Percentiles rank a stretch among this genome's conserved stretches.
These are phyloP conservation scores for Sprattus sprattus DNA, from an alignment of 2,113 vertebrate species.

Conservation along the genomic window DNA sequence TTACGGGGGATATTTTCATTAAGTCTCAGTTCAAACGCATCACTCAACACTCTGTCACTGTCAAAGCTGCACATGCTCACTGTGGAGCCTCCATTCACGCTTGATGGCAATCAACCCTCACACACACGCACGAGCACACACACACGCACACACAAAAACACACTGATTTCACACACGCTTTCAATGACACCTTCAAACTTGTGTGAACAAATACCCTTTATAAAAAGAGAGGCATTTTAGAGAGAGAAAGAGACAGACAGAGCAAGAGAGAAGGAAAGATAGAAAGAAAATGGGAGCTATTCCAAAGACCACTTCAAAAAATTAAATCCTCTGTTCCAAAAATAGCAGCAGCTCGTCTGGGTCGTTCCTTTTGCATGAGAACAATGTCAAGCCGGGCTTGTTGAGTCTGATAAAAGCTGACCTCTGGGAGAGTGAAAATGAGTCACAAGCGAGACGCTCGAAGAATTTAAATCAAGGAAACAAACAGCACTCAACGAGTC, in stretches of 20 bases:
- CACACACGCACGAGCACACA: neutral
- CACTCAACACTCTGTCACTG: slow-evolving; percentile 45
- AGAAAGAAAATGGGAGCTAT: slow-evolving; percentile 5
- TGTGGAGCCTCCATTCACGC: slow-evolving; percentile 31
- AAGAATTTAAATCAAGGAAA: neutral
- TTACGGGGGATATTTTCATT: slow-evolving; percentile 45
- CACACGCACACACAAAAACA: neutral
- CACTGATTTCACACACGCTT: neutral
- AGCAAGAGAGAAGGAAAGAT: neutral
- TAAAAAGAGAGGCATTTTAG: neutral
- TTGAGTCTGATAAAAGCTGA: slow-evolving; percentile 16
- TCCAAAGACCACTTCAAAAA: neutral
- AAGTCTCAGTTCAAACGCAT: slow-evolving; percentile 35
- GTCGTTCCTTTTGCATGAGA: neutral
- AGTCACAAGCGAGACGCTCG: neutral
- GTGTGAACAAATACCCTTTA: neutral
- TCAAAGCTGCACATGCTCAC: slow-evolving; percentile 29
- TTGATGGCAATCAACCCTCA: slow-evolving; percentile 37
- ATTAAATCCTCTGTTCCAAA: slow-evolving; percentile 5
- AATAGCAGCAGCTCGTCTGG: neutral
- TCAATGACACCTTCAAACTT: slow-evolving; percentile 3
- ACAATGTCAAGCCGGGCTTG: slow-evolving; percentile 12
- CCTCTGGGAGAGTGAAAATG: slow-evolving; percentile 8
- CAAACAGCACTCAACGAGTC: neutral
- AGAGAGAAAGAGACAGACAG: neutral